Evolutionary conservation across 1,140 invertebrate species (phyloP), one percentile per base, ranked within the genome.

Genomic region (Leguminivora glycinivorella): DNA sequence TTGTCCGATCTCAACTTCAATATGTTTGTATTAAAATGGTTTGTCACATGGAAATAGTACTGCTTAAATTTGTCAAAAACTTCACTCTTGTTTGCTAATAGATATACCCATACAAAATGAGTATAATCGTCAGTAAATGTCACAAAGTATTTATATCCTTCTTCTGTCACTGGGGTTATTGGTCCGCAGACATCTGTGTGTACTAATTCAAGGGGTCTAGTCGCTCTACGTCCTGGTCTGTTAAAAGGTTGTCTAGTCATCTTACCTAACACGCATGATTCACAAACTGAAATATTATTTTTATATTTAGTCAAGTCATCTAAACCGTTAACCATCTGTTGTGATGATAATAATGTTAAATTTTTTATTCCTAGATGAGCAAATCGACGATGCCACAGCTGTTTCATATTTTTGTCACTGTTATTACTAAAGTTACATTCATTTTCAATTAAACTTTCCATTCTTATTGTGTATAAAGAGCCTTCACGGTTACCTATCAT

Each of bases 81-180:
- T 70, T 88, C 83, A 72, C 43, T 69, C 47, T 75, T 75, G 6
- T 68, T 17, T 68, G 40, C 68, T 3, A 75, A 56, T 7, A 88
- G 56, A 70, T 82, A 88, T 9, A 86, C 74, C 14, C 78, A 66
- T 12, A 63, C 69, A 72, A 84, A 88, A 75, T 82, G 75, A n/a
- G 82, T 85, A 73, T 66, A 91, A 75, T 91, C 83, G 75, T 91
- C 88, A 52, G 82, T 81, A 47, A 88, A 86, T 22, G 81, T 81
- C 19, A 88, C 72, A 77, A 89, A 86, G 74, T 90, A 91, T 26
- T 74, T 81, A 25, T 76, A 66, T 26, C 78, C 76, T 63, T 88
- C 76, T 31, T 47, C 70, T 6, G 82, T 78, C 25, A 47, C 17
- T 68, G 79, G 81, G 58, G 70, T 75, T 25, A 90, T 84, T 25